Percentiles rank a stretch among this genome's conserved stretches.
phyloP scores from a whole-genome alignment of 2,113 vertebrate species.

The Butastur rufipennis region DNA sequence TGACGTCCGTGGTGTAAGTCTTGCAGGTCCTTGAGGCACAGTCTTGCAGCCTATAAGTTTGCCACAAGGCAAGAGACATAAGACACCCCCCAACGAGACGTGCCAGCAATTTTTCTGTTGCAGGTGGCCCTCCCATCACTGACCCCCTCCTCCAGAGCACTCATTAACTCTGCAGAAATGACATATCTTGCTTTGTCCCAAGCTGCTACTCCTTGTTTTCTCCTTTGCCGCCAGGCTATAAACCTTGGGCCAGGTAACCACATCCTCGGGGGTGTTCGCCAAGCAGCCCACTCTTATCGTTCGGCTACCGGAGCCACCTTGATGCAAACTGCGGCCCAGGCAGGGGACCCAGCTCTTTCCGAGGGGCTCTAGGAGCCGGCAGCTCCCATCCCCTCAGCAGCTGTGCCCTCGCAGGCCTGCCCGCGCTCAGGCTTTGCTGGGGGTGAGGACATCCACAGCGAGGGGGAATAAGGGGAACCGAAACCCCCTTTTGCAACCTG shows the following conservation, averaged over 20 bases:
- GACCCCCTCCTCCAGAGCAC: not conserved
- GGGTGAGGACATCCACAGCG: fast-evolving
- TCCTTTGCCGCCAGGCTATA: not conserved
- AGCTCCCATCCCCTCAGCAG: not conserved
- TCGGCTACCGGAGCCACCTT: fast-evolving
- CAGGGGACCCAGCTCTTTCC: not conserved
- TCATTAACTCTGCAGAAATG: not conserved
- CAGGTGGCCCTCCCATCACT: too few species aligned
- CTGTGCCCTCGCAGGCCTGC: not conserved
- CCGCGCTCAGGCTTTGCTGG: not conserved
- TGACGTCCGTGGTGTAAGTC: not conserved
- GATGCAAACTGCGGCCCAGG: not conserved
- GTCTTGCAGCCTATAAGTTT: not conserved
- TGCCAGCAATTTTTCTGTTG: not conserved
- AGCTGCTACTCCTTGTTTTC: not conserved
- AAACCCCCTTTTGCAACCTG: not conserved
- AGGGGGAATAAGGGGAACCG: not conserved
- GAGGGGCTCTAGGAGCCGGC: fast-evolving
- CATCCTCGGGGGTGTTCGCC: not conserved
- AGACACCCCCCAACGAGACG: not conserved
- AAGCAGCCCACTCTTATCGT: not conserved
- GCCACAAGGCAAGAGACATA: not conserved
- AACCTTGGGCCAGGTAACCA: not conserved
- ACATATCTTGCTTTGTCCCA: not conserved
- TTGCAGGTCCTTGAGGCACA: not conserved